Evolutionary conservation across 2,113 vertebrate genomes (phyloP), one percentile per base, ranked within the genome.

Genomic region (Anguilla japonica): DNA sequence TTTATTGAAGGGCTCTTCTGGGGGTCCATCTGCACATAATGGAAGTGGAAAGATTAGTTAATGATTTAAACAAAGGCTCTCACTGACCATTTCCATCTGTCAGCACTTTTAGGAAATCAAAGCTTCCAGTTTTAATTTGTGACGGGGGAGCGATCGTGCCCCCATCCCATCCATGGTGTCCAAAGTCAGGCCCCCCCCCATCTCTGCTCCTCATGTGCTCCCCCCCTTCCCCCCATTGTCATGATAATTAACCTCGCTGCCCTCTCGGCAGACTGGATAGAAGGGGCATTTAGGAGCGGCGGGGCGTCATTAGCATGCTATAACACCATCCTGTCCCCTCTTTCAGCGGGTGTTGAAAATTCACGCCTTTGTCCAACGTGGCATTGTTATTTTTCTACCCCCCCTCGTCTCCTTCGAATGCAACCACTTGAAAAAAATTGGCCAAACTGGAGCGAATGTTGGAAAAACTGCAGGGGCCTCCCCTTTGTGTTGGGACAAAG

Each of bases 281-380:
- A 93, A 92, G 92, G 96, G 93, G 91, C 93, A 94, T 96, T 94
- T 95, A 92, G 90, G 92, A 91, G 92, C 90, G 92, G 93, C 85
- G 90, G 92, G 89, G 91, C 95, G 95, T 97, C 94, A 94, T 97
- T 97, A 96, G 95, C 91, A 94, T 93, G 93, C 91, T 92, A 89
- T 92, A 95, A 92, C 91, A 92, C 88, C 86, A 91, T 92, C 92
- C 92, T 95, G 93, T 88, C 93, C 91, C 91, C 88, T 11, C 91
- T 94, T 95, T 92, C 88, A 85, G 86, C 81, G 88, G 87, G 91
- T 53, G 79, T 86, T 16, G 80, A 81, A 90, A 88, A 88, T 89
- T 80, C 85, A 88, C 82, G 84, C 86, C 89, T 82, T 92, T 94
- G 92, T 88, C 79, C 39, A 81, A 63, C 83, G 78, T 90, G 90